A percentile compares a stretch with the other conserved stretches of the same genome.
These are phyloP conservation scores for Nothobranchius kuhntae DNA, from an alignment of 2,113 vertebrate species.

Conservation along the genomic window DNA sequence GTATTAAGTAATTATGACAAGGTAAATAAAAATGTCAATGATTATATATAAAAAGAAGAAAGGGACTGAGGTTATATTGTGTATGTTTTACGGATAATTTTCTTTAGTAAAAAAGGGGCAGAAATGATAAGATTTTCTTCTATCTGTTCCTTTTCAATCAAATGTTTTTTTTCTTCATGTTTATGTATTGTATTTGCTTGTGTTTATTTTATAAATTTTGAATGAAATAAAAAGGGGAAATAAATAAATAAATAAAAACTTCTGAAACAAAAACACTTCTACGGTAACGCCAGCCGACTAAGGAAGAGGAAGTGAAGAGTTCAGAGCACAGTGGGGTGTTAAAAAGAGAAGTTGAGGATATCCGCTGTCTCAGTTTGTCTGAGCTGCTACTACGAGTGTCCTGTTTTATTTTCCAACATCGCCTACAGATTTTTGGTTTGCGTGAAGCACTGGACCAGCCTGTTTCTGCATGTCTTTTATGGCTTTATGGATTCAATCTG, in stretches of 20 bases:
- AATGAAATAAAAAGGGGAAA: no score
- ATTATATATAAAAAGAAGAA: no score
- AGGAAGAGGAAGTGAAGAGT: slow-evolving; percentile 59
- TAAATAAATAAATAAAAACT: neutral
- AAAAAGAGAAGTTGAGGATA: slow-evolving; percentile 62
- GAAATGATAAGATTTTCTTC: no score
- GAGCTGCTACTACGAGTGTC: neutral
- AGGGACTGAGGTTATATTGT: no score
- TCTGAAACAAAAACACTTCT: neutral
- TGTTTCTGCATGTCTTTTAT: slow-evolving; percentile 29
- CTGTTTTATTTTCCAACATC: slow-evolving; percentile 3
- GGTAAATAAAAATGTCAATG: no score
- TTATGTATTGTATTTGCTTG: no score
- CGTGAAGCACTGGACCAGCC: slow-evolving; percentile 10
- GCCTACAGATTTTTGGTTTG: neutral
- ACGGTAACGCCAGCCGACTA: neutral
- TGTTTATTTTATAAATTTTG: no score
- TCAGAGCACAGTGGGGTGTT: slow-evolving; percentile 12
- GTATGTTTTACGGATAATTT: no score
- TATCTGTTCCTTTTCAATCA: no score
- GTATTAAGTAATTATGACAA: no score
- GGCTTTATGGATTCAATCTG: slow-evolving; percentile 46
- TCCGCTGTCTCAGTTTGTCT: slow-evolving; percentile 37
- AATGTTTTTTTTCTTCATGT: no score
- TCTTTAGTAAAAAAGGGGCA: no score